phyloP scores from a whole-genome alignment of 2,113 vertebrate genomes.

The Dermatemys mawii region DNA sequence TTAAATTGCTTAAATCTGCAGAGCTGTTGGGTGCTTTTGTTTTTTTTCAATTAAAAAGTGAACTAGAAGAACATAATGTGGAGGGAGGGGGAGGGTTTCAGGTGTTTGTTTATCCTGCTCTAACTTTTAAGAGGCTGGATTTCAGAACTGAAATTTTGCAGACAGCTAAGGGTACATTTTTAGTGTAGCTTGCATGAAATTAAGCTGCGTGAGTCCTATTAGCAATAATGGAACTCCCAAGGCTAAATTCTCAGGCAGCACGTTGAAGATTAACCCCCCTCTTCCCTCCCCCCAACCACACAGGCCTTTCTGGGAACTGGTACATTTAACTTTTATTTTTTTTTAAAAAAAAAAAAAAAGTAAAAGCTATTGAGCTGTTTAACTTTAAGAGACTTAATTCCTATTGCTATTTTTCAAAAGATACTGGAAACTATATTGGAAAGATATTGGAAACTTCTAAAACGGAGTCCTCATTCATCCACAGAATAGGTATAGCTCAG shows the following conservation, averaged over 20 bases:
- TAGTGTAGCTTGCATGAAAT: constrained; percentile 47
- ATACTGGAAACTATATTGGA: too few species aligned
- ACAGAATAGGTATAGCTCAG: too few species aligned
- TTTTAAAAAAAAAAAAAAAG: background rate
- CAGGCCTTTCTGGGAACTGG: constrained; percentile 45
- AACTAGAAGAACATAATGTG: background rate
- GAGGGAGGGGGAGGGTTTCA: background rate
- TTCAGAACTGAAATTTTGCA: constrained; percentile 67
- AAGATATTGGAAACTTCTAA: too few species aligned
- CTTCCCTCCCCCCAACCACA: constrained; percentile 18
- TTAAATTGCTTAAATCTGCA: background rate
- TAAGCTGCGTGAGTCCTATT: constrained; percentile 65
- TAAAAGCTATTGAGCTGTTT: constrained; percentile 39
- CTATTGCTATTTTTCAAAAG: rapidly evolving
- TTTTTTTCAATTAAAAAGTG: background rate
- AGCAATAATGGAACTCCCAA: constrained; percentile 68
- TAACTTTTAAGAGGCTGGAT: constrained; percentile 57
- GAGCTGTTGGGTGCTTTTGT: background rate
- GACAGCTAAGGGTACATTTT: constrained; percentile 56
- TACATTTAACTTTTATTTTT: constrained; percentile 25
- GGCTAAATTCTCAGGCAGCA: constrained; percentile 63
- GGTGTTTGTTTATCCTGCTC: constrained; percentile 55
- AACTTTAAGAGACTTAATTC: constrained; percentile 8
- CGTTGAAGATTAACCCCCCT: constrained; percentile 69
- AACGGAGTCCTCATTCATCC: too few species aligned